Conservation (phyloP, 2,797 vertebrate species). For the Trichosurus vulpecula region DNA sequence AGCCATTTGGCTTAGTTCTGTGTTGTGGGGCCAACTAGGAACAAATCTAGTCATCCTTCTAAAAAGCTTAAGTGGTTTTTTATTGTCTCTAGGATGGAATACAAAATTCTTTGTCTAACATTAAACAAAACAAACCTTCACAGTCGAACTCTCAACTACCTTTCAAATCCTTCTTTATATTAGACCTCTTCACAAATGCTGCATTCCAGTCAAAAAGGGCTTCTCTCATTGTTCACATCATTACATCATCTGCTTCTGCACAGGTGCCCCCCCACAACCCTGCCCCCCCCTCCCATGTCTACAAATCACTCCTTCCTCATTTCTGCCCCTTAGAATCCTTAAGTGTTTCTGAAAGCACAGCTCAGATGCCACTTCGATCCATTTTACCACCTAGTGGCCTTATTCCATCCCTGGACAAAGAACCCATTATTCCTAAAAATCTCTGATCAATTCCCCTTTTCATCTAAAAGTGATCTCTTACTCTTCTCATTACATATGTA, state of each 20-base stretch:
- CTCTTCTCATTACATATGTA: not conserved
- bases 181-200: not conserved
- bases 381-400: not conserved
- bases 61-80: not conserved
- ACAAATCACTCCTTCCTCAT: not conserved
- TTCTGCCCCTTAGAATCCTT: not conserved
- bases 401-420: not conserved
- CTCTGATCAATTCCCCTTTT: not conserved
- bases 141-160: not conserved
- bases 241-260: not conserved
- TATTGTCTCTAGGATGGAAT: not conserved
- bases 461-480: not conserved
- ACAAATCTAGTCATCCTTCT: not conserved
- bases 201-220: not conserved
- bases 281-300: not conserved
- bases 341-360: not conserved
- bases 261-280: not conserved
- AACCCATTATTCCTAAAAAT: not conserved
- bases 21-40: not conserved
- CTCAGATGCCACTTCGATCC: not conserved
- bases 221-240: not conserved
- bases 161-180: not conserved
- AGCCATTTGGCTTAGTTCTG: not conserved
- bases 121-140: not conserved
- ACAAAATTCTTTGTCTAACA: not conserved